Percentiles rank a stretch among this genome's conserved stretches.
These are phyloP conservation scores for Garra rufa DNA, from an alignment of 2,113 vertebrate genomes.

Conservation along the genomic window DNA sequence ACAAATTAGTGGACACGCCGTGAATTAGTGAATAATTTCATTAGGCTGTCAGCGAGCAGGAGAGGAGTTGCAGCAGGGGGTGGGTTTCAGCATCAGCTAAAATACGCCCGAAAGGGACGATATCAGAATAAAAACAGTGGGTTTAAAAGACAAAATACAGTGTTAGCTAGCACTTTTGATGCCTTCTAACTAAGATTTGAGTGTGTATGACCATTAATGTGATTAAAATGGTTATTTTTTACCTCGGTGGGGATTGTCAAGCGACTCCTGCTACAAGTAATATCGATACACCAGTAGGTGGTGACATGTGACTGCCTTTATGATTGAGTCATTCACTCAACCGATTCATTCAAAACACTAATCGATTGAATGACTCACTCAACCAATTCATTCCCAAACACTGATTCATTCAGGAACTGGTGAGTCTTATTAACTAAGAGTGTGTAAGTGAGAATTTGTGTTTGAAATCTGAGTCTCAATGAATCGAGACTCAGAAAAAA, in stretches of 20 bases:
- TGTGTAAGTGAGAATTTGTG: too few relatives aligned
- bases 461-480: too few relatives aligned
- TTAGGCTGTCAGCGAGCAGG: constrained; percentile 39
- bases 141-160: background rate
- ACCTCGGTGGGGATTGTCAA: background rate
- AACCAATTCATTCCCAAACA: too few relatives aligned
- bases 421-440: too few relatives aligned
- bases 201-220: background rate
- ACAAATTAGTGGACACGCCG: constrained; percentile 55
- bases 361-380: background rate
- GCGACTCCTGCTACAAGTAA: background rate
- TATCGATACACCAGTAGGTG: background rate
- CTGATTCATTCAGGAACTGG: too few relatives aligned
- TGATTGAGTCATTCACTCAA: background rate
- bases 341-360: background rate
- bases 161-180: background rate
- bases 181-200: background rate
- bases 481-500: background rate
- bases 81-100: background rate
- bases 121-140: background rate
- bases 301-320: background rate
- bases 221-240: background rate
- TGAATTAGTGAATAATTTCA: constrained; percentile 54
- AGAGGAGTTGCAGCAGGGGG: background rate
- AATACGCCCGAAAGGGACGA: background rate